Evolutionary conservation across 2,888 invertebrate genomes (phyloP).

Genomic region (Cataglyphis livida): DNA sequence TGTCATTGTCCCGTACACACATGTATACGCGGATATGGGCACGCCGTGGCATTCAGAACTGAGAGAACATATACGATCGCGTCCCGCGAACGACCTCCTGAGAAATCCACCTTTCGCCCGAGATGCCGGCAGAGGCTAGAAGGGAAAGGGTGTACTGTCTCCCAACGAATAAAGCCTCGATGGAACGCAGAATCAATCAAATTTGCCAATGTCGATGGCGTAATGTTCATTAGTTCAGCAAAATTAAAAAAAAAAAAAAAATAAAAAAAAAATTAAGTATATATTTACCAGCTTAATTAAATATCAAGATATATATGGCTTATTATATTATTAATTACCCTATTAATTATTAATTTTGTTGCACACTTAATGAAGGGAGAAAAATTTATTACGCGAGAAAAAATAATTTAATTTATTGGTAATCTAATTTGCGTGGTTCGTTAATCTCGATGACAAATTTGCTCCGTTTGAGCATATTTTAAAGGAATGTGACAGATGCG

Average conservation of each 20-base stretch:
- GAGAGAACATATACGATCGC: constrained; percentile 45
- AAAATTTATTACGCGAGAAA: not conserved
- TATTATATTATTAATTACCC: constrained; percentile 29
- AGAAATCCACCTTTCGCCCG: constrained; percentile 74
- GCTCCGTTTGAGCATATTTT: not conserved
- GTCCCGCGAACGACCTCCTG: constrained; percentile 62
- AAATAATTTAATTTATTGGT: constrained; percentile 5
- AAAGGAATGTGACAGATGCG: not conserved
- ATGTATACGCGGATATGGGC: constrained; percentile 25
- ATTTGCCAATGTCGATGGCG: constrained; percentile 17
- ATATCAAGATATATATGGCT: not conserved
- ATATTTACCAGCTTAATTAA: constrained; percentile 19
- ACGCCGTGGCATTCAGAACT: constrained; percentile 49
- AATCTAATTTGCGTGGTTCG: not conserved
- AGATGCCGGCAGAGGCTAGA: constrained; percentile 13
- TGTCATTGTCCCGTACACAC: constrained; percentile 43
- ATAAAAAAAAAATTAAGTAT: no score
- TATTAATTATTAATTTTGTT: constrained; percentile 2
- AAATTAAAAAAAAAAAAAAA: not conserved
- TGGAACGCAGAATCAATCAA: constrained; percentile 5
- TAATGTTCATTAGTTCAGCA: constrained; percentile 3
- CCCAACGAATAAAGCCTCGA: not conserved
- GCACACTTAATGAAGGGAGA: not conserved
- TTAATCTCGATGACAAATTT: constrained; percentile 9
- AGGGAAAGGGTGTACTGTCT: constrained; percentile 35